A percentile compares a stretch with the other conserved stretches of the same genome.
phyloP scores from a whole-genome alignment of 2,888 invertebrate species.

The Punctoribates punctum region DNA sequence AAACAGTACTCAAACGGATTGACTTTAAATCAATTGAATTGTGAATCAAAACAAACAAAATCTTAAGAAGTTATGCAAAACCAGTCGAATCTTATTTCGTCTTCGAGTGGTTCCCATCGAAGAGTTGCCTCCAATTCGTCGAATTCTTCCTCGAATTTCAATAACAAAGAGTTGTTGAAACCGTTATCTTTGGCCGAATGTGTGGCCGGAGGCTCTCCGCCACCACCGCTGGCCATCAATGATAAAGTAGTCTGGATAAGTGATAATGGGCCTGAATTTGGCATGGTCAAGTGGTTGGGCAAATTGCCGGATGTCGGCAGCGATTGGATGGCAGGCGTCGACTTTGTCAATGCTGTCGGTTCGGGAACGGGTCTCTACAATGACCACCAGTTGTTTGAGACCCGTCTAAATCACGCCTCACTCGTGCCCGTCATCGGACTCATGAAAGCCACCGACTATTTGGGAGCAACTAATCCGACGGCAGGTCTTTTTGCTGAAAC shows the following conservation, averaged over 20 bases:
- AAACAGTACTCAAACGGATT: background rate
- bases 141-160: background rate
- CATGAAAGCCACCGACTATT: constrained; percentile 56
- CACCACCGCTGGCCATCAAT: constrained; percentile 52
- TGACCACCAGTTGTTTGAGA: constrained; percentile 56
- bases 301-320: constrained; percentile 54
- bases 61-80: constrained; percentile 33
- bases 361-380: constrained; percentile 59
- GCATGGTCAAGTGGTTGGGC: constrained; percentile 59
- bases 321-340: constrained; percentile 59
- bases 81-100: constrained; percentile 16
- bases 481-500: background rate
- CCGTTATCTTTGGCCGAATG: constrained; percentile 38
- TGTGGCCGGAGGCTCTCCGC: constrained; percentile 38
- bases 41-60: background rate
- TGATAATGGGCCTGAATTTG: constrained; percentile 57
- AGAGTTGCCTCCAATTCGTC: constrained; percentile 34
- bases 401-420: constrained; percentile 56
- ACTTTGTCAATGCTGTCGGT: constrained; percentile 59
- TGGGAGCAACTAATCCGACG: constrained; percentile 40
- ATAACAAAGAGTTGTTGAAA: background rate
- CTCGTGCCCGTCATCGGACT: constrained; percentile 57
- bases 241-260: constrained; percentile 59
- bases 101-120: constrained; percentile 21
- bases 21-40: background rate